A percentile compares a stretch with the other conserved stretches of the same genome.
These are phyloP conservation scores for Pygoscelis antarcticus DNA, from an alignment of 2,113 vertebrate genomes.

Conservation along the genomic window DNA sequence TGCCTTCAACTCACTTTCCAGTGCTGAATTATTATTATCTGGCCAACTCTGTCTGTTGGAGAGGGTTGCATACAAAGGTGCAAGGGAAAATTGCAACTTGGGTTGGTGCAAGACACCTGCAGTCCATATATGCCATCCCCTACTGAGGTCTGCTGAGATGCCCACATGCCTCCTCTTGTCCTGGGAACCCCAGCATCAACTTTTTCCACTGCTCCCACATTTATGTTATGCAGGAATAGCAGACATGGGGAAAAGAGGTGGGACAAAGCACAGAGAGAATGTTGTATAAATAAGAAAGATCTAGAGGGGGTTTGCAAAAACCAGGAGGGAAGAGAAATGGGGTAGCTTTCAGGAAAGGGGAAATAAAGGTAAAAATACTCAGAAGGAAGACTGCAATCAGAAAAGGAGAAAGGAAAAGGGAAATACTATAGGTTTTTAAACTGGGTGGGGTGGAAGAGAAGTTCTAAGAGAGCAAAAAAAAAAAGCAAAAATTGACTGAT, in stretches of 20 bases:
- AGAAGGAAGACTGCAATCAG: not conserved
- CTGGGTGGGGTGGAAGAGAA: not conserved
- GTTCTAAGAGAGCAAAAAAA: not conserved
- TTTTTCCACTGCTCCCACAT: not conserved
- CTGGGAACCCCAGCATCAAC: not conserved
- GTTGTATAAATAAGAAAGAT: not conserved
- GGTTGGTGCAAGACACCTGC: not conserved
- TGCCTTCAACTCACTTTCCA: not conserved
- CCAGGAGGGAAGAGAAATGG: not conserved
- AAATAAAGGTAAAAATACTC: not conserved
- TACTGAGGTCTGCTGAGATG: accelerated
- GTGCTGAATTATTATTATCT: not conserved
- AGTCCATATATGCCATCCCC: not conserved
- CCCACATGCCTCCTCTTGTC: not conserved
- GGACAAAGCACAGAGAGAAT: not conserved
- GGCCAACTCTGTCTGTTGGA: not conserved
- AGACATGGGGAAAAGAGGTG: not conserved
- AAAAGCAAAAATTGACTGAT: not conserved
- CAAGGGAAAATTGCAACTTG: not conserved
- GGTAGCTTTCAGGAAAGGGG: not conserved
- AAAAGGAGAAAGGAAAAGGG: not conserved
- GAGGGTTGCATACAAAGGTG: accelerated
- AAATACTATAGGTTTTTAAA: not conserved
- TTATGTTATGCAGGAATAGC: not conserved
- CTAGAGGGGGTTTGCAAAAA: not conserved